Evolutionary conservation across 2,113 vertebrate genomes (phyloP).

Genomic region (Leptosomus discolor): DNA sequence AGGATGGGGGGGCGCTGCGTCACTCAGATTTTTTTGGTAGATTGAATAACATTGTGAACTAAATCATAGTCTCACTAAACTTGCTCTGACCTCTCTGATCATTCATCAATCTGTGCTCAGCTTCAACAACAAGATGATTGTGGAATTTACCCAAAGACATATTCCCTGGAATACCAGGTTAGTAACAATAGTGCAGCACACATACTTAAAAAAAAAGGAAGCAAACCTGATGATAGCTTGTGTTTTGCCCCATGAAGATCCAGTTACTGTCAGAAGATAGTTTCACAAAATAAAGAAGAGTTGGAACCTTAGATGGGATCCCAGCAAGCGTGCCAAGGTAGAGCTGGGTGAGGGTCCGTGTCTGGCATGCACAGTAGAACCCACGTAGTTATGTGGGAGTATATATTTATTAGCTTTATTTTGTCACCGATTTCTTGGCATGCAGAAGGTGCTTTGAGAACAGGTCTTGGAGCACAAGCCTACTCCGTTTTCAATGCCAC

Average conservation of each 20-base stretch:
- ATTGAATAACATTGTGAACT: background rate
- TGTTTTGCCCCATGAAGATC: background rate
- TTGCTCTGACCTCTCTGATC: background rate
- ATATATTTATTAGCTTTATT: background rate
- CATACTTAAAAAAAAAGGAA: background rate
- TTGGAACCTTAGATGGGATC: background rate
- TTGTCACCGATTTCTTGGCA: slow-evolving; percentile 6
- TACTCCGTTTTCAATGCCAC: slow-evolving; percentile 16
- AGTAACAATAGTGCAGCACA: background rate
- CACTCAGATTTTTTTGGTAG: background rate
- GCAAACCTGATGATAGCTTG: background rate
- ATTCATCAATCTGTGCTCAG: background rate
- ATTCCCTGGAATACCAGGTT: background rate
- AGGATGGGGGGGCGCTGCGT: background rate
- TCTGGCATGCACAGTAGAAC: background rate
- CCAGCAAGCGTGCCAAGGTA: rapidly evolving
- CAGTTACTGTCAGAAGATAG: background rate
- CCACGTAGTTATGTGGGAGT: background rate
- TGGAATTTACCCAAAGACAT: background rate
- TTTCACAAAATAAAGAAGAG: background rate
- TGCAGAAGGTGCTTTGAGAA: background rate
- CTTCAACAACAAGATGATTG: background rate
- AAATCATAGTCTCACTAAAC: background rate
- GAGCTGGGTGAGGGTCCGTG: rapidly evolving
- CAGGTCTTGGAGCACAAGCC: background rate